Percentiles rank a stretch among this genome's conserved stretches.
Conservation (phyloP, 1,140 invertebrate species). For the Zaprionus tsacasi region DNA sequence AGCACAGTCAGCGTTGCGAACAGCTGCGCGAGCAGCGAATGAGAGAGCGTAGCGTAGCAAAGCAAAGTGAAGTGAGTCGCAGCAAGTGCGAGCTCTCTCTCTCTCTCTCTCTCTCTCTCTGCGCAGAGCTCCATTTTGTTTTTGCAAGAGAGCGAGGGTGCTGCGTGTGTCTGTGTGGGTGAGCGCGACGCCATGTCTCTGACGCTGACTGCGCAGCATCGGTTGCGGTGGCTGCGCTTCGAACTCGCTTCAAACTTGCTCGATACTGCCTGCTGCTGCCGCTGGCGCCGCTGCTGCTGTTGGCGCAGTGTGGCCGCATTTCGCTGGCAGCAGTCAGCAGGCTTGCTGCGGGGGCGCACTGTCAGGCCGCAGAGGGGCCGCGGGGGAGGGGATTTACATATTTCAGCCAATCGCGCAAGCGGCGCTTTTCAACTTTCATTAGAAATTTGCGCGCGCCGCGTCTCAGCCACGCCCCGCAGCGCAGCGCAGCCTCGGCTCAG, state of each 20-base stretch:
- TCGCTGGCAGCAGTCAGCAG: too few relatives aligned
- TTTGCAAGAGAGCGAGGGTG: too few relatives aligned
- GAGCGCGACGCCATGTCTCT: constrained; percentile 11
- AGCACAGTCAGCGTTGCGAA: constrained; percentile 5
- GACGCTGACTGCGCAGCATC: constrained; percentile 55
- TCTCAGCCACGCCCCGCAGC: constrained; percentile 32
- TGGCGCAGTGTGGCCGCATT: constrained; percentile 5
- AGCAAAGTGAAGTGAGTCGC: too few relatives aligned
- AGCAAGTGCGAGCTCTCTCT: neutral
- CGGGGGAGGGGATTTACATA: constrained; percentile 26
- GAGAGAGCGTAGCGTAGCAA: constrained; percentile 8
- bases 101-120: too few relatives aligned
- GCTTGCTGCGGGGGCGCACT: too few relatives aligned
- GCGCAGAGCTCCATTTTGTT: neutral
- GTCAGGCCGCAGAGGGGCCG: too few relatives aligned
- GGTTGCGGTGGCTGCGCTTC: constrained; percentile 38
- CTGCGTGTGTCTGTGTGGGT: constrained; percentile 28
- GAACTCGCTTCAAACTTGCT: constrained; percentile 66
- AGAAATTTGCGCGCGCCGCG: constrained; percentile 57
- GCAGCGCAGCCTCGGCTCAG: neutral
- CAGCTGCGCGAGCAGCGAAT: neutral
- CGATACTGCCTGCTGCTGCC: constrained; percentile 22
- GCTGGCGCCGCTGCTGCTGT: constrained; percentile 6
- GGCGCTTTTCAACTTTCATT: constrained; percentile 78
- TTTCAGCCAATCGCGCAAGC: constrained; percentile 65